phyloP scores from a whole-genome alignment of 2,888 invertebrate genomes.

The Corythucha ciliata region DNA sequence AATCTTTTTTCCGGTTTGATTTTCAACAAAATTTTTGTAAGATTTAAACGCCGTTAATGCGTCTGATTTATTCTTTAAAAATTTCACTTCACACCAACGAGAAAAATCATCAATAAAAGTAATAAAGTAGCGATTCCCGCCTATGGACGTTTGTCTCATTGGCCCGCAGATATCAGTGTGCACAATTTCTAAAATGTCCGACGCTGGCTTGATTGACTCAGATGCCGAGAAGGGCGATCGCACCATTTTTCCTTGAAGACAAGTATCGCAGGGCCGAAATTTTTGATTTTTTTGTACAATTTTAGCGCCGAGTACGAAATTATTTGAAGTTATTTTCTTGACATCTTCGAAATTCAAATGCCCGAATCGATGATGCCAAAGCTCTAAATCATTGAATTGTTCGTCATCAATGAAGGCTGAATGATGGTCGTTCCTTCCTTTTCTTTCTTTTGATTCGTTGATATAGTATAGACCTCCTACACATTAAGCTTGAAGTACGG shows the following conservation, averaged over 20 bases:
- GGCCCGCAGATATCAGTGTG: slow-evolving; percentile 3
- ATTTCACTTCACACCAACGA: slow-evolving; percentile 9
- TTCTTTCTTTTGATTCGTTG: no score
- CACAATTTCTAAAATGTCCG: not conserved
- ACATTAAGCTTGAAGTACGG: no score
- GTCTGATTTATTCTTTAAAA: not conserved
- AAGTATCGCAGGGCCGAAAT: not conserved
- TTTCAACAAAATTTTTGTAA: slow-evolving; percentile 13
- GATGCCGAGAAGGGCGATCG: not conserved
- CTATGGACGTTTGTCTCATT: not conserved
- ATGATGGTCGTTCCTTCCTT: no score
- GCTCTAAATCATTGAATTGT: no score
- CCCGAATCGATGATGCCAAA: slow-evolving; percentile 14
- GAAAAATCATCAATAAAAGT: slow-evolving; percentile 13
- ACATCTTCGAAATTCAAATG: slow-evolving; percentile 13
- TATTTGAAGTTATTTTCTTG: not conserved
- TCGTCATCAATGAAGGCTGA: no score
- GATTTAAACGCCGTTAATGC: slow-evolving; percentile 4
- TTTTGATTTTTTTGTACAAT: not conserved
- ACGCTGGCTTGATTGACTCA: not conserved
- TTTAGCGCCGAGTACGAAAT: not conserved
- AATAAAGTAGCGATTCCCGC: slow-evolving; percentile 2
- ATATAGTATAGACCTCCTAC: no score
- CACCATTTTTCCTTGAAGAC: slow-evolving; percentile 9
- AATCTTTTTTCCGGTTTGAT: slow-evolving; percentile 2